Evolutionary conservation across 2,888 invertebrate species (phyloP).

Genomic region (Cremastinae sp.): DNA sequence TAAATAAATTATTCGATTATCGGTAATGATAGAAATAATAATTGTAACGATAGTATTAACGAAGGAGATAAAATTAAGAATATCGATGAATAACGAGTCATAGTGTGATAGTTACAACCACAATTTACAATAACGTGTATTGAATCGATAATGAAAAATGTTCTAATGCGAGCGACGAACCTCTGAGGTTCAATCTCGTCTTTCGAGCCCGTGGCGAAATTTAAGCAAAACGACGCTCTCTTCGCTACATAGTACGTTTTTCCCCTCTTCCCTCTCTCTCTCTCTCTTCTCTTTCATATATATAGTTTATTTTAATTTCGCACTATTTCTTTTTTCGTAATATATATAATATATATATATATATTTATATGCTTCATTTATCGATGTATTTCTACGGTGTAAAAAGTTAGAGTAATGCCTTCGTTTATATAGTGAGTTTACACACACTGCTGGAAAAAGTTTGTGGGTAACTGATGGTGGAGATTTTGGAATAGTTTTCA

Average conservation of each 20-base stretch:
- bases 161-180: conserved; percentile 57
- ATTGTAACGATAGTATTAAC: too few relatives aligned
- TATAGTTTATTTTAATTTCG: conserved; percentile 63
- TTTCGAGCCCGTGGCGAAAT: conserved; percentile 34
- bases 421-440: conserved; percentile 77
- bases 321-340: conserved; percentile 60
- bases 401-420: conserved; percentile 73
- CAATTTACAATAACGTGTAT: conserved; percentile 65
- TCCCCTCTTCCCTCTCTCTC: conserved; percentile 26
- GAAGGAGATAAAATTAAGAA: conserved; percentile 34
- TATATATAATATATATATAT: conserved; percentile 18
- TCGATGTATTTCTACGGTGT: conserved; percentile 52
- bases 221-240: conserved; percentile 18
- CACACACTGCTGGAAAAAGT: conserved; percentile 53
- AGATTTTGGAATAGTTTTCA: too few relatives aligned
- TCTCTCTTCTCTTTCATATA: conserved; percentile 34
- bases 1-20: conserved; percentile 79
- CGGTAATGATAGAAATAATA: too few relatives aligned
- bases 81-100: conserved; percentile 68
- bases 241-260: conserved; percentile 11
- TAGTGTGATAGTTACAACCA: conserved; percentile 59
- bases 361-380: conserved; percentile 17
- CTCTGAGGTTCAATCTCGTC: conserved; percentile 39
- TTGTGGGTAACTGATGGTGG: too few relatives aligned
- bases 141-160: conserved; percentile 68